These are phyloP conservation scores for Alca torda DNA, from an alignment of 2,797 vertebrate species.

Conservation along the genomic window DNA sequence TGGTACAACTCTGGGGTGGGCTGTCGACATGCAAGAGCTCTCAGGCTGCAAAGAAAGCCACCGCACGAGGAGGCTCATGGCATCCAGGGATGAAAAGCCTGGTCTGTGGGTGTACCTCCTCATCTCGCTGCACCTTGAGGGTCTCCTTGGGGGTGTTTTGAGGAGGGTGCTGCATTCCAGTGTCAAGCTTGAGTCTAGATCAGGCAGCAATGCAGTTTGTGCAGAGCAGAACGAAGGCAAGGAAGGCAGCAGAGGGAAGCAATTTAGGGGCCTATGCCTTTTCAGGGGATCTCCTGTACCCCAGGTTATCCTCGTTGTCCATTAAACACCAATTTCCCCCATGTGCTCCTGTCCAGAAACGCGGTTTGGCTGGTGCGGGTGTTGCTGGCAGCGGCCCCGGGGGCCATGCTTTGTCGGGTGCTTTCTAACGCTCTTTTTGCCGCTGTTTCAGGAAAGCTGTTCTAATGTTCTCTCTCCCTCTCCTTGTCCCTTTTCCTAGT, in stretches of 20 bases:
- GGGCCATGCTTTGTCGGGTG: conserved; percentile 21
- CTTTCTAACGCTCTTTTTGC: conserved; percentile 64
- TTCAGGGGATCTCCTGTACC: neutral
- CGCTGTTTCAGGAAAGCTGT: conserved; percentile 54
- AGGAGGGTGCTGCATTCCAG: neutral
- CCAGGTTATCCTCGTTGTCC: neutral
- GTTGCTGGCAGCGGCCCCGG: conserved; percentile 17
- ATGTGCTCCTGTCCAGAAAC: conserved; percentile 20
- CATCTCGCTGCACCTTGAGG: neutral
- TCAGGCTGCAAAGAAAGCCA: neutral
- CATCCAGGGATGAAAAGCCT: neutral
- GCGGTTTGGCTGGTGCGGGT: neutral
- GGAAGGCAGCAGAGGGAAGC: neutral
- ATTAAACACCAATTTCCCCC: neutral
- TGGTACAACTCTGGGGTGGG: rapidly evolving
- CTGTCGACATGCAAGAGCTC: rapidly evolving
- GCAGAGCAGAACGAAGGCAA: rapidly evolving
- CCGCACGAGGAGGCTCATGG: rapidly evolving
- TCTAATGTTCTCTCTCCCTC: conserved; percentile 86
- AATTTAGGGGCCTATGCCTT: rapidly evolving
- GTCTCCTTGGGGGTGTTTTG: neutral
- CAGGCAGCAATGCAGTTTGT: rapidly evolving
- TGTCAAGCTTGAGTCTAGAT: rapidly evolving
- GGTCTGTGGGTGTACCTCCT: neutral
- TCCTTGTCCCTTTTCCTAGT: conserved; percentile 91